Evolutionary conservation across 2,888 invertebrate genomes (phyloP).

Genomic region (Eucera pruinosa): DNA sequence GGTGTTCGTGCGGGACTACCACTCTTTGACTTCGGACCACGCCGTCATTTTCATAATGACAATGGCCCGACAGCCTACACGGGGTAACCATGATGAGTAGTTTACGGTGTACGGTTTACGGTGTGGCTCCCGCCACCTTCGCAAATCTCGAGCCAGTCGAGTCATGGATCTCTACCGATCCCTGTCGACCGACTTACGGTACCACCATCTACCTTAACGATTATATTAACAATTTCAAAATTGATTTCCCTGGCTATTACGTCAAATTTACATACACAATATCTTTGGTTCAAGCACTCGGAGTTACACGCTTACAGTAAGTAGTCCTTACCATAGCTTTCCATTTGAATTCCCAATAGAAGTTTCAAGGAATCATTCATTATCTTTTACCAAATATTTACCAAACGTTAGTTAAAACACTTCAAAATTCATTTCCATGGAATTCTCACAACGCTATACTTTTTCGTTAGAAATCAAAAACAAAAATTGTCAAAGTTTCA

Average conservation of each 20-base stretch:
- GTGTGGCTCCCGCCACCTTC: slow-evolving; percentile 72
- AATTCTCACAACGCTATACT: no score
- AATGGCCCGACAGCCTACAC: slow-evolving; percentile 70
- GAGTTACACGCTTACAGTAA: no score
- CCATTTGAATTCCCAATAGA: no score
- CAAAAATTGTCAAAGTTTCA: no score
- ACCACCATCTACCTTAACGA: slow-evolving; percentile 8
- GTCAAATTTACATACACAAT: no score
- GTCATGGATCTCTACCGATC: slow-evolving; percentile 42
- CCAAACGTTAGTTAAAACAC: no score
- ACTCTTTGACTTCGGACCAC: slow-evolving; percentile 66
- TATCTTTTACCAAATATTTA: no score
- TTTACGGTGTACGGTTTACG: slow-evolving; percentile 69
- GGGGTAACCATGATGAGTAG: slow-evolving; percentile 72
- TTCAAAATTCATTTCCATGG: no score
- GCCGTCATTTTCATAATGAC: slow-evolving; percentile 76
- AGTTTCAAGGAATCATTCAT: no score
- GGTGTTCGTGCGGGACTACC: slow-evolving; percentile 60
- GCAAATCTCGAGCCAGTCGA: slow-evolving; percentile 66
- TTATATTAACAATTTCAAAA: slow-evolving; percentile 15
- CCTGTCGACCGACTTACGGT: slow-evolving; percentile 12
- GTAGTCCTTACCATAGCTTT: no score
- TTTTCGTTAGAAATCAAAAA: no score
- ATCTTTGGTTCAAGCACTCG: no score
- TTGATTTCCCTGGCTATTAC: not conserved